These are phyloP conservation scores for Carduelis carduelis DNA, from an alignment of 2,797 vertebrate genomes.

Conservation along the genomic window DNA sequence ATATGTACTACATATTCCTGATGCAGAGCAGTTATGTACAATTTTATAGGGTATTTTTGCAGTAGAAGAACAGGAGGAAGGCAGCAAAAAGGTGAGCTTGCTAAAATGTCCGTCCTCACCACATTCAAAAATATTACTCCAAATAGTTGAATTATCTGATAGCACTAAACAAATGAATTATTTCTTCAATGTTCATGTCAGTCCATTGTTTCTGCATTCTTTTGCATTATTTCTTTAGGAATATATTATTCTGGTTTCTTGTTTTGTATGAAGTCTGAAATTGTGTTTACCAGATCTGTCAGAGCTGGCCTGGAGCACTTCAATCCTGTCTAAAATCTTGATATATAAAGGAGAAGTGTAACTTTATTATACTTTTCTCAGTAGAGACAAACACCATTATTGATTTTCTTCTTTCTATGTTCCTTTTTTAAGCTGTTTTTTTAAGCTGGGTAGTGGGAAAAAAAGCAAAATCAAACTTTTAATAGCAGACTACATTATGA, in stretches of 20 bases:
- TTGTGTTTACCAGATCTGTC: background rate
- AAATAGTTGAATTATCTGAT: background rate
- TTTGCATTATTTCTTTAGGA: background rate
- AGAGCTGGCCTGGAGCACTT: background rate
- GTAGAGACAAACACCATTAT: background rate
- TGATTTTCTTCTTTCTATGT: background rate
- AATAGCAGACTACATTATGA: background rate
- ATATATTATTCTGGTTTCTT: background rate
- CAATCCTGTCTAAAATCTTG: background rate
- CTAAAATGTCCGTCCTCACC: background rate
- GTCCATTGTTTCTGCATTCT: background rate
- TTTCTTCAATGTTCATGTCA: background rate
- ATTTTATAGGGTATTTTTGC: background rate
- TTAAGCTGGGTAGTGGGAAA: fast-evolving
- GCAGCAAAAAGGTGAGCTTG: background rate
- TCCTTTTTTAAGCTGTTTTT: background rate
- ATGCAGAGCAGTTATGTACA: background rate
- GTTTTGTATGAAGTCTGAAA: background rate
- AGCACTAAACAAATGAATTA: background rate
- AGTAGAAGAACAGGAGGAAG: background rate
- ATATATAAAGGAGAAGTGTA: background rate
- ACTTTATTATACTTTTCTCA: background rate
- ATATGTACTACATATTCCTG: background rate
- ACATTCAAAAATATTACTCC: background rate
- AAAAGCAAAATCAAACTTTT: background rate